These are phyloP conservation scores for Tichodroma muraria DNA, from an alignment of 2,113 vertebrate genomes.

Conservation along the genomic window DNA sequence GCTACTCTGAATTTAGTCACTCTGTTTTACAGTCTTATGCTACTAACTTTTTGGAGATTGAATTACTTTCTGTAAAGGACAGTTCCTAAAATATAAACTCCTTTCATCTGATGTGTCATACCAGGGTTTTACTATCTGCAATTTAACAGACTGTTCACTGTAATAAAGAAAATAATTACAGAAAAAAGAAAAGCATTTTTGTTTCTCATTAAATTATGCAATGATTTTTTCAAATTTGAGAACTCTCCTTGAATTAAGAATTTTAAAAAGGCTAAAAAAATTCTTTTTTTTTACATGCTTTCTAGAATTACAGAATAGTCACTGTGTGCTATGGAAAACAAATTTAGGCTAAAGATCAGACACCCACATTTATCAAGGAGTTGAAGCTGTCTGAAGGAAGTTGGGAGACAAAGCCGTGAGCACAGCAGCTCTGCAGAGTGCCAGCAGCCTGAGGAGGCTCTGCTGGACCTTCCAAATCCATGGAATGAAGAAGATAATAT, in stretches of 20 bases:
- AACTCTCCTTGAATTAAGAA: background rate
- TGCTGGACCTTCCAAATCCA: background rate
- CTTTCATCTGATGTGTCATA: background rate
- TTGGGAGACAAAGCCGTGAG: background rate
- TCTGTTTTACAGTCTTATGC: background rate
- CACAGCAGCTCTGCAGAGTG: background rate
- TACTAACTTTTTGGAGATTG: background rate
- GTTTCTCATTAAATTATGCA: background rate
- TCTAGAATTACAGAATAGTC: background rate
- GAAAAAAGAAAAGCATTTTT: background rate
- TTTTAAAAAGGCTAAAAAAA: background rate
- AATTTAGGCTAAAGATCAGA: slow-evolving; percentile 1
- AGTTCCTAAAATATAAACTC: background rate
- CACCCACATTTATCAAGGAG: background rate
- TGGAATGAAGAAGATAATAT: background rate
- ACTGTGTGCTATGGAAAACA: background rate
- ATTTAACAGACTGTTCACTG: background rate
- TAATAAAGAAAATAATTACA: background rate
- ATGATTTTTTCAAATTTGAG: background rate
- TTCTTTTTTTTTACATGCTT: background rate
- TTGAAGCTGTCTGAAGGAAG: background rate
- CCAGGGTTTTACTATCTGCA: background rate
- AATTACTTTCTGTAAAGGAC: background rate
- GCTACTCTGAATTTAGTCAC: background rate
- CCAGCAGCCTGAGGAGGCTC: background rate